These are phyloP conservation scores for Tetropium fuscum DNA, from an alignment of 2,888 invertebrate species.

Conservation along the genomic window DNA sequence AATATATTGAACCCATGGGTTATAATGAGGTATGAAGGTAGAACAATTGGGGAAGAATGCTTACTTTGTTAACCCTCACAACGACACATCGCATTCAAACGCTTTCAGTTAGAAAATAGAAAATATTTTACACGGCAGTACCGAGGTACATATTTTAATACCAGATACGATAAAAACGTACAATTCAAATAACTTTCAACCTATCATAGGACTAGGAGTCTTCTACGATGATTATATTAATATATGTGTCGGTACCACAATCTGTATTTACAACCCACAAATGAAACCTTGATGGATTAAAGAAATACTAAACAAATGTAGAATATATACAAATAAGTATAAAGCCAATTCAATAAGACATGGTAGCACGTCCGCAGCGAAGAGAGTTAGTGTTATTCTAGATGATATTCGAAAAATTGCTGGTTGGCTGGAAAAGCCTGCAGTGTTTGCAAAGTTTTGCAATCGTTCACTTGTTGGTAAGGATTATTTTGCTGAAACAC, in stretches of 20 bases:
- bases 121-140: slow-evolving; percentile 4
- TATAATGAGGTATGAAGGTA: slow-evolving; percentile 14
- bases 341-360: slow-evolving; percentile 43
- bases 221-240: slow-evolving; percentile 8
- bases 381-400: slow-evolving; percentile 35
- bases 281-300: slow-evolving; percentile 40
- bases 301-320: slow-evolving; percentile 35
- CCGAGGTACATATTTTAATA: slow-evolving; percentile 33
- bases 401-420: slow-evolving; percentile 40
- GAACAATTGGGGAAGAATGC: slow-evolving; percentile 35
- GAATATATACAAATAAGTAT: slow-evolving; percentile 39
- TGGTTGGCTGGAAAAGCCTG: slow-evolving; percentile 43
- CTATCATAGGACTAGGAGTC: slow-evolving; percentile 15
- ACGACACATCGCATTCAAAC: slow-evolving; percentile 42
- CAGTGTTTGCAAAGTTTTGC: slow-evolving; percentile 42
- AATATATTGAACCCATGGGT: slow-evolving; percentile 30
- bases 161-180: slow-evolving; percentile 35
- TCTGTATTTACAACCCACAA: slow-evolving; percentile 19
- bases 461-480: slow-evolving; percentile 20
- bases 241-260: slow-evolving; percentile 16
- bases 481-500: slow-evolving; percentile 19
- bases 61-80: slow-evolving; percentile 37
- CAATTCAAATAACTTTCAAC: slow-evolving; percentile 21
- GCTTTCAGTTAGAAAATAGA: slow-evolving; percentile 34
- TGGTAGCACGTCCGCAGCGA: slow-evolving; percentile 46